These are phyloP conservation scores for Harmothoe impar DNA, from an alignment of 2,888 invertebrate genomes.

Conservation along the genomic window DNA sequence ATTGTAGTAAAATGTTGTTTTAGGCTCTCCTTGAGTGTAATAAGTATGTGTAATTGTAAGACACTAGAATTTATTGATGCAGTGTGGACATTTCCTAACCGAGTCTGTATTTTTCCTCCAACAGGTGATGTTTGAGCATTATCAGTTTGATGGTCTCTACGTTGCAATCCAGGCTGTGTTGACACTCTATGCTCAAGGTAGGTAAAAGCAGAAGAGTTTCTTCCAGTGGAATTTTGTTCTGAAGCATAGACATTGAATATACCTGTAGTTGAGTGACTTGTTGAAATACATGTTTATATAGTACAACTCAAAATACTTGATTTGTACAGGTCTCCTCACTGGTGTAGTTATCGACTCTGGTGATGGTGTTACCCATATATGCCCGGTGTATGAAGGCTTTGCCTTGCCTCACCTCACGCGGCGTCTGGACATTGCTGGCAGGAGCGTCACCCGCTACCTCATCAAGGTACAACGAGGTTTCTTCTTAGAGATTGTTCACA, in stretches of 20 bases:
- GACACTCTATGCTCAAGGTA: constrained; percentile 95
- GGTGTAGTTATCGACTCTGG: constrained; percentile 99
- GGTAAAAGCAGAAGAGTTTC: background rate
- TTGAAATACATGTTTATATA: too few species aligned
- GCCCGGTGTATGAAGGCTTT: constrained; percentile 99
- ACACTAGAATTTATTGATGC: too few species aligned
- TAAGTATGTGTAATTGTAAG: too few species aligned
- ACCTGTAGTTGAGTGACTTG: too few species aligned
- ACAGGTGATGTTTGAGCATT: constrained; percentile 95
- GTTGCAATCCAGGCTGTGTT: constrained; percentile 98
- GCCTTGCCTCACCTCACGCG: constrained; percentile 97
- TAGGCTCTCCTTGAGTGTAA: too few species aligned
- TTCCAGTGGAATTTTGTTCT: too few species aligned
- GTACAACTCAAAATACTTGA: background rate
- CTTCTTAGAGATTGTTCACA: too few species aligned
- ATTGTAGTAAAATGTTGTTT: too few species aligned
- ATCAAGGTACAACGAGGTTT: constrained; percentile 93
- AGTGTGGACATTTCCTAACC: too few species aligned
- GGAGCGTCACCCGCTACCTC: constrained; percentile 98
- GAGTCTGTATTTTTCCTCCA: too few species aligned
- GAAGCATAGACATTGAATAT: too few species aligned
- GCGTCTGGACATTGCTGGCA: constrained; percentile 97
- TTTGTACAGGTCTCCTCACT: constrained; percentile 89
- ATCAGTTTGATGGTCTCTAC: constrained; percentile 95
- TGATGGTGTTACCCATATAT: constrained; percentile 99